Percentiles rank a stretch among this genome's conserved stretches.
phyloP scores from a whole-genome alignment of 2,888 invertebrate genomes.

The Halocaridina rubra region DNA sequence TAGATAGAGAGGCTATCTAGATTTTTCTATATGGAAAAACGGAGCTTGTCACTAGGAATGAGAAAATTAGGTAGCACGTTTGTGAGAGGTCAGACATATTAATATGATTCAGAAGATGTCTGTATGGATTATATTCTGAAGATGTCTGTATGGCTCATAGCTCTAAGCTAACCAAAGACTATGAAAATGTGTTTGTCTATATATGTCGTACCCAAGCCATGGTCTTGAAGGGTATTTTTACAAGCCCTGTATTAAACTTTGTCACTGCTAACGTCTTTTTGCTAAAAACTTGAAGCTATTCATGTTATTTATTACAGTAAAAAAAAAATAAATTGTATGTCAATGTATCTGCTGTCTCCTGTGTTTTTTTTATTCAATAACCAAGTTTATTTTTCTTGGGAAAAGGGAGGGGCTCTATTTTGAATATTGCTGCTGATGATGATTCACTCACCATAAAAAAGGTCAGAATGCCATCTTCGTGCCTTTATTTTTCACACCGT shows the following conservation, averaged over 20 bases:
- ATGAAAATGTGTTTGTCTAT: constrained; percentile 51
- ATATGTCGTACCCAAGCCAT: constrained; percentile 43
- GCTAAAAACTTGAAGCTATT: constrained; percentile 32
- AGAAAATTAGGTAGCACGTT: constrained; percentile 33
- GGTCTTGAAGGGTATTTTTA: constrained; percentile 36
- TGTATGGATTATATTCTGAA: too few relatives aligned
- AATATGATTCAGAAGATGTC: too few relatives aligned
- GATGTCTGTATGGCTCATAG: constrained; percentile 42
- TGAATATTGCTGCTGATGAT: constrained; percentile 23
- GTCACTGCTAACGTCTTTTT: constrained; percentile 36
- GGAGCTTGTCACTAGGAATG: constrained; percentile 27
- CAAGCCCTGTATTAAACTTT: constrained; percentile 21
- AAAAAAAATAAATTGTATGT: constrained; percentile 24
- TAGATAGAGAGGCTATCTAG: too few relatives aligned
- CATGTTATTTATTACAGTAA: constrained; percentile 46
- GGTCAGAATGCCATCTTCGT: constrained; percentile 60
- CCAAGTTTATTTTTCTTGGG: constrained; percentile 17
- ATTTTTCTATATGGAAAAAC: constrained; percentile 2
- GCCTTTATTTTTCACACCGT: constrained; percentile 60
- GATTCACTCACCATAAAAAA: constrained; percentile 50
- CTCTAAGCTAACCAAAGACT: constrained; percentile 52
- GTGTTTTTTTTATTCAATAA: constrained; percentile 33
- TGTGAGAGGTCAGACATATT: constrained; percentile 29
- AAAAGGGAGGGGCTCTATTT: constrained; percentile 41
- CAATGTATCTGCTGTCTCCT: constrained; percentile 46